Conservation (phyloP, 2,113 vertebrate species). For the Scomber colias region DNA sequence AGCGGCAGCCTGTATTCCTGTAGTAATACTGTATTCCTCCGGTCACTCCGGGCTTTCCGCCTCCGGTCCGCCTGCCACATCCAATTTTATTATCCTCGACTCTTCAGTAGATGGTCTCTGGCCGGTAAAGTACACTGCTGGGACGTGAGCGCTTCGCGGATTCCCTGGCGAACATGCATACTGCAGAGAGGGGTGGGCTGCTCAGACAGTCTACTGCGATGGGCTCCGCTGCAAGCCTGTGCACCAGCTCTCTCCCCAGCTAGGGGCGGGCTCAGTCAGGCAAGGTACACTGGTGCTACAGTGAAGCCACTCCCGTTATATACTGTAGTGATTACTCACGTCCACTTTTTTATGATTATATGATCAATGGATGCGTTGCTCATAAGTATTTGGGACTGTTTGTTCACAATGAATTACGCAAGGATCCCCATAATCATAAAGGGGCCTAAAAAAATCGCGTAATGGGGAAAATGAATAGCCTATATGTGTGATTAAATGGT, state of each 20-base stretch:
- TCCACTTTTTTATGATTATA: slow-evolving; percentile 28
- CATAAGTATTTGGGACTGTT: not conserved
- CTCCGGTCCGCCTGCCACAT: slow-evolving; percentile 78
- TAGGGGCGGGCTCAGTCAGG: slow-evolving; percentile 77
- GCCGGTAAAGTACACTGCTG: slow-evolving; percentile 75
- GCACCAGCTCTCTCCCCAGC: slow-evolving; percentile 69
- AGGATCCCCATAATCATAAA: not conserved
- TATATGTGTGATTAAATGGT: not conserved
- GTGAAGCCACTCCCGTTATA: slow-evolving; percentile 69
- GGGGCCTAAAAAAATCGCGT: not conserved
- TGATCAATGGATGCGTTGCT: slow-evolving; percentile 17
- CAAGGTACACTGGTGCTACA: slow-evolving; percentile 70
- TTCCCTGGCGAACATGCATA: slow-evolving; percentile 83
- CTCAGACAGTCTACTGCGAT: slow-evolving; percentile 75
- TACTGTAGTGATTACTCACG: slow-evolving; percentile 34
- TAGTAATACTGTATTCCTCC: slow-evolving; percentile 65
- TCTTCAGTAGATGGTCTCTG: slow-evolving; percentile 72
- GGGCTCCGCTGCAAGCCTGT: slow-evolving; percentile 69
- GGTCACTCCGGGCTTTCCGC: slow-evolving; percentile 70
- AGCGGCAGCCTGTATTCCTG: slow-evolving; percentile 76
- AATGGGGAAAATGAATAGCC: not conserved
- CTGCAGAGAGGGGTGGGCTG: slow-evolving; percentile 80
- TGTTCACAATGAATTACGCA: not conserved
- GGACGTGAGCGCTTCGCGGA: slow-evolving; percentile 80
- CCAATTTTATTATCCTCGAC: slow-evolving; percentile 76